Evolutionary conservation across 2,888 invertebrate species (phyloP).

Genomic region (Pilophorus perplexus): DNA sequence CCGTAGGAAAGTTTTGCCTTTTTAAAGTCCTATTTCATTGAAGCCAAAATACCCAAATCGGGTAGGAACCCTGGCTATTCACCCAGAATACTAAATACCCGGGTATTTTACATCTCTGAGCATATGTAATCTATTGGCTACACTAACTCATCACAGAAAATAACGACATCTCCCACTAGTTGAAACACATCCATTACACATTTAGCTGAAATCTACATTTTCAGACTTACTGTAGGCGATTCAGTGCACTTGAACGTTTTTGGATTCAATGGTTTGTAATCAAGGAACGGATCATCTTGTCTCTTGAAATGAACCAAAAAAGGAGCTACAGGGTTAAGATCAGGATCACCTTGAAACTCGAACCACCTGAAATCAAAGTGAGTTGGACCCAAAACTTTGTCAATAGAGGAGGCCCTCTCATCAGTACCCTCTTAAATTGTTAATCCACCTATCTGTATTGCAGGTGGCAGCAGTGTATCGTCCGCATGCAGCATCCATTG

Average conservation of each 20-base stretch:
- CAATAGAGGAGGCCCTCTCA: not conserved
- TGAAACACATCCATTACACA: too few relatives aligned
- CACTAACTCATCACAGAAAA: too few relatives aligned
- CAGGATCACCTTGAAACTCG: constrained; percentile 62
- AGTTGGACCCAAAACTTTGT: not conserved
- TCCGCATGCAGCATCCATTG: constrained; percentile 78
- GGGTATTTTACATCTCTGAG: too few relatives aligned
- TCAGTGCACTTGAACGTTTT: constrained; percentile 64
- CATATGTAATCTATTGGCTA: too few relatives aligned
- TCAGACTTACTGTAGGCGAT: constrained; percentile 50
- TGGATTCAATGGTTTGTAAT: constrained; percentile 61
- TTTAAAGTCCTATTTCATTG: too few relatives aligned
- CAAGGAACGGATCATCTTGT: constrained; percentile 56
- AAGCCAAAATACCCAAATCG: too few relatives aligned
- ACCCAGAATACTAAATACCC: too few relatives aligned
- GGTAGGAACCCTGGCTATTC: too few relatives aligned
- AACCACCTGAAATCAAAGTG: constrained; percentile 49
- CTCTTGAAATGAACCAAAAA: constrained; percentile 72
- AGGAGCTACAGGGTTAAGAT: constrained; percentile 61
- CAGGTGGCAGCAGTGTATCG: constrained; percentile 64
- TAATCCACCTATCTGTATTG: constrained; percentile 56
- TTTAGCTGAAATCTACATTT: too few relatives aligned
- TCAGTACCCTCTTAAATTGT: not conserved
- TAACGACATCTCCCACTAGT: too few relatives aligned
- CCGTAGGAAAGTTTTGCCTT: too few relatives aligned